Base-by-base conservation (phyloP, 2,888 invertebrate genomes). In the Monoplex corrugatus region DNA sequence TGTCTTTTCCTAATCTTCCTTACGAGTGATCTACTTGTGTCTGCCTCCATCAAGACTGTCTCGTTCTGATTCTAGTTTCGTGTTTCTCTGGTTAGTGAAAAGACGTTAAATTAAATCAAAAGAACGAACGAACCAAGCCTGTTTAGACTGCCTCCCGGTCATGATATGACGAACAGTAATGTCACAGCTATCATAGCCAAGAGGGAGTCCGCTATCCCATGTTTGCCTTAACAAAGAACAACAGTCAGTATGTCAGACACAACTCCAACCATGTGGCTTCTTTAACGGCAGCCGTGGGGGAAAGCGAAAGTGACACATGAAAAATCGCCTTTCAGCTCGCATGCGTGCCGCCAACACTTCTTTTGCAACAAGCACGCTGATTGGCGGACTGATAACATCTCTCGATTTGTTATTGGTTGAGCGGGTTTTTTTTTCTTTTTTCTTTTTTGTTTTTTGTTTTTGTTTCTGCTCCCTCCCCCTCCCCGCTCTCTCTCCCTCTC, bases 301-400 rank as follows among this genome's bases (percentile, higher is more conserved):
- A 28, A 44, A 82, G 19, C 43, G 38, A 50, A 84, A 84, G 50
- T 84, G 84, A 84, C 84, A 84, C 84, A 84, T 84, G 84, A 84
- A 84, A 84, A 84, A 84, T 84, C 84, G 57, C 84, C 84, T 10
- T 38, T 57, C 57, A 84, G 57, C 35, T 23, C 2, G 0, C 35
- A 2, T 19, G 23, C 23, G 3, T 44, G n/a, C 84, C 50, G 84
- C 84, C 84, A 32, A 57, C 32, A 32, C 13, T 35, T 84, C 38
- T 28, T 57, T 28, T 38, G 84, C 84, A 84, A 84, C 84, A 84
- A 84, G 84, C 84, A 32, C 43, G 84, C 84, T 84, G 84, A 84
- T 84, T 84, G 84, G 84, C 57, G 50, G 32, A 16, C 84, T 84
- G 84, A 84, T 84, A 84, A 84, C 45, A 84, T 84, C 84, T 84